phyloP scores from a whole-genome alignment of 64 coral and sea anemone genomes.

The Stichodactyla helianthus region DNA sequence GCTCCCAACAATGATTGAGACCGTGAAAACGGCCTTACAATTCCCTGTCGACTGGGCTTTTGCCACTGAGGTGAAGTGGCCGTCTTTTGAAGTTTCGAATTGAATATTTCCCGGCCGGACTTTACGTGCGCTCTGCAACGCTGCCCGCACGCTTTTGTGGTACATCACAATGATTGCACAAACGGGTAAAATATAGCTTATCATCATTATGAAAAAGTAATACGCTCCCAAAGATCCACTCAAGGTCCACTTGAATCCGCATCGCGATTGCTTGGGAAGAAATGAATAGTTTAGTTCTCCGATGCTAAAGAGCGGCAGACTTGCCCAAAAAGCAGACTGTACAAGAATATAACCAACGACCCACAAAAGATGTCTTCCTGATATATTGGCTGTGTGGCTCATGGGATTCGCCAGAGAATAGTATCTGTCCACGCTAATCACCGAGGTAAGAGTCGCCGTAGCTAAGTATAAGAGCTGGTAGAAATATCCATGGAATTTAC shows the following conservation, averaged over 20 bases:
- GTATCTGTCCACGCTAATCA: constrained; percentile 76
- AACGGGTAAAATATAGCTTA: constrained; percentile 53
- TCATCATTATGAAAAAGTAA: constrained; percentile 59
- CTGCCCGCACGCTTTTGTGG: constrained; percentile 81
- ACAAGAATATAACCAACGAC: constrained; percentile 27
- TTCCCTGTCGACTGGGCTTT: constrained; percentile 6
- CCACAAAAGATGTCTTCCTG: constrained; percentile 44
- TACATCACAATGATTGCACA: constrained; percentile 75
- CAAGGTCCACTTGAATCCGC: constrained; percentile 63
- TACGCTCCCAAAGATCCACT: constrained; percentile 54
- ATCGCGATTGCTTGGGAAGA: constrained; percentile 41
- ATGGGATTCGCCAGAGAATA: constrained; percentile 69
- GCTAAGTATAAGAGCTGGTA: constrained; percentile 46
- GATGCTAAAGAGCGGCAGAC: constrained; percentile 57
- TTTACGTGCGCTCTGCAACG: constrained; percentile 58
- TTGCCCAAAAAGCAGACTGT: constrained; percentile 58
- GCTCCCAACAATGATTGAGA: constrained; percentile 67
- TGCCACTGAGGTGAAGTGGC: constrained; percentile 70
- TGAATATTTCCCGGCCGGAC: constrained; percentile 77
- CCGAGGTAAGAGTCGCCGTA: constrained; percentile 67
- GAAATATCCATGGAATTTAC: constrained; percentile 71
- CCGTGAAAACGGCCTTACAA: constrained; percentile 48
- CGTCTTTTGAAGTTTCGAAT: constrained; percentile 56
- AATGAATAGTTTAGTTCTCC: constrained; percentile 54
- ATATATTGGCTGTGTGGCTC: constrained; percentile 56